These are phyloP conservation scores for Drosophila infuscata DNA, from an alignment of 2,888 invertebrate species.

Conservation along the genomic window DNA sequence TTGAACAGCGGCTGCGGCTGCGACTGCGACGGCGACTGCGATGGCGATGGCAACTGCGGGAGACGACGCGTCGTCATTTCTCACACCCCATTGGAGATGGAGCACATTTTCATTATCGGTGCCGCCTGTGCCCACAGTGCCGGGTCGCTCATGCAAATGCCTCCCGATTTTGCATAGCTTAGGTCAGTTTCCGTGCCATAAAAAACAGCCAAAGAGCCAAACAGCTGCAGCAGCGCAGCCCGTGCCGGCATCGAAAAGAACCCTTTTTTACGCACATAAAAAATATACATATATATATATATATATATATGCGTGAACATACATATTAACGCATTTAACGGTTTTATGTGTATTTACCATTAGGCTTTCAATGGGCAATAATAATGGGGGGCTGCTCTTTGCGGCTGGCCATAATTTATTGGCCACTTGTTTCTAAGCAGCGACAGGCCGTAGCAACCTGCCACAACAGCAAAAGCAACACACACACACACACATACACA, in stretches of 20 bases:
- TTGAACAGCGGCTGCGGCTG: slow-evolving; percentile 30
- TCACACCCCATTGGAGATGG: slow-evolving; percentile 51
- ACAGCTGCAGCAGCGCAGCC: slow-evolving; percentile 38
- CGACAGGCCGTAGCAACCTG: slow-evolving; percentile 47
- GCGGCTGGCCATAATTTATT: slow-evolving; percentile 75
- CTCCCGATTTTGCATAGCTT: slow-evolving; percentile 68
- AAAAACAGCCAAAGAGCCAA: slow-evolving; percentile 38
- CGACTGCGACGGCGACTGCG: slow-evolving; percentile 9
- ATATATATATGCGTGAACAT: neutral
- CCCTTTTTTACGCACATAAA: slow-evolving; percentile 47
- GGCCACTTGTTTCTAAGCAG: slow-evolving; percentile 80
- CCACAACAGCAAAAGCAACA: slow-evolving; percentile 43
- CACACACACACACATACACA: slow-evolving; percentile 1
- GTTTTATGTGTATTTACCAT: slow-evolving; percentile 78
- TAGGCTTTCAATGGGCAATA: slow-evolving; percentile 75
- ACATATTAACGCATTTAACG: slow-evolving; percentile 58
- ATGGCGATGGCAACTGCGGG: slow-evolving; percentile 31
- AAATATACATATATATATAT: slow-evolving; percentile 11
- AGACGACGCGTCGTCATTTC: slow-evolving; percentile 55
- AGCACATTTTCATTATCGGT: slow-evolving; percentile 72
- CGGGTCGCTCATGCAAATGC: slow-evolving; percentile 67
- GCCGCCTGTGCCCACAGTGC: slow-evolving; percentile 17
- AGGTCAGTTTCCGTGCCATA: slow-evolving; percentile 73
- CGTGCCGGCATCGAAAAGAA: slow-evolving; percentile 26
- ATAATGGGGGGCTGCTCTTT: slow-evolving; percentile 70